Evolutionary conservation across 2,113 vertebrate species (phyloP), one percentile per base, ranked within the genome.

Genomic region (Felis catus): DNA sequence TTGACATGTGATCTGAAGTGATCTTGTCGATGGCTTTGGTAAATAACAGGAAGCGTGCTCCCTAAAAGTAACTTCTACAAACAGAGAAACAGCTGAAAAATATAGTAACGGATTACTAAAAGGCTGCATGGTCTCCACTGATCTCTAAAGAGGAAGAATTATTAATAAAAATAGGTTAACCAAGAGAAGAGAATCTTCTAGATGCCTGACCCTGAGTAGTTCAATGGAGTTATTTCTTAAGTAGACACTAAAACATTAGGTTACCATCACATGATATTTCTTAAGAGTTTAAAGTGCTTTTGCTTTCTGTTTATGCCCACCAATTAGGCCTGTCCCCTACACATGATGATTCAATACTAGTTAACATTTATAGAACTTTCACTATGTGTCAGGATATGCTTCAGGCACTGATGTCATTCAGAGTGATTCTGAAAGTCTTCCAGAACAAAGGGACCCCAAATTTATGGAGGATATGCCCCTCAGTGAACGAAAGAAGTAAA

Each of bases 281-380:
- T n/a, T 36, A 25, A 19, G n/a, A 19, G 0, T 82, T 93, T 84
- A n/a, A 83, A 48, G 9, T 81, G 41, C 6, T 12, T 81, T 79
- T 85, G 63, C 15, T 96, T 86, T 92, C 41, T 74, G 15, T 83
- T 95, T 95, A 84, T 80, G 25, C n/a, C 21, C 7, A 81, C 70
- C 55, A 79, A 29, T 79, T 55, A 94, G 80, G 70, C 27, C 23
- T 33, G 33, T 55, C 3, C 15, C 21, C 4, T 87, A 8, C 27
- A 87, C 86, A 55, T 51, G 19, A 63, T 82, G 33, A 10, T 25
- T 93, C 51, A 31, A 21, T 48, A 89, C 85, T 39, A 31, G 29
- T 36, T 65, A 65, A 81, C 11, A n/a, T 63, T 91, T 65, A 25
- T 11, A 58, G 76, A 23, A 15, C 33, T 90, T 80, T 73, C n/a